Conservation (phyloP, 1,140 invertebrate species). For the Phthorimaea operculella region DNA sequence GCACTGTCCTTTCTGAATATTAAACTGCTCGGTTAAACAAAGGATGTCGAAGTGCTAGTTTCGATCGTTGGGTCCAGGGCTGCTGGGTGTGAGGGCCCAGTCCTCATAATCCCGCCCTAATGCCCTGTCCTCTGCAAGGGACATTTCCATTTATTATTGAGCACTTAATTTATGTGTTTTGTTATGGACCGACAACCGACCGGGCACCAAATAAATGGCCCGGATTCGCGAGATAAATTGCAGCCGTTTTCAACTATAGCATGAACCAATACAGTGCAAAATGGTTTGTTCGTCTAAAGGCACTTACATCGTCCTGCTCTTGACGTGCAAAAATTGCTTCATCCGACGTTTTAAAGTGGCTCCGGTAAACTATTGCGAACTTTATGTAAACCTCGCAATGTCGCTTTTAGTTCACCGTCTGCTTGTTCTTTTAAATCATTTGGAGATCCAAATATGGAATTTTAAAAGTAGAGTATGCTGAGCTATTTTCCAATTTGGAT, state of each 20-base stretch:
- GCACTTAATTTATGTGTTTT: slow-evolving; percentile 69
- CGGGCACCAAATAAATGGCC: slow-evolving; percentile 15
- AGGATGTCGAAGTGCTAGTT: slow-evolving; percentile 18
- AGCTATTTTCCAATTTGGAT: slow-evolving; percentile 11
- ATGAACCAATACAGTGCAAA: not conserved
- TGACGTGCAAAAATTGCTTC: slow-evolving; percentile 31
- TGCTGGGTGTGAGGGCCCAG: slow-evolving; percentile 35
- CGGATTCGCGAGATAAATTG: slow-evolving; percentile 3
- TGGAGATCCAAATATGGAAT: slow-evolving; percentile 30
- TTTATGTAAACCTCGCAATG: slow-evolving; percentile 10
- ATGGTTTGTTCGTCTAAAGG: not conserved
- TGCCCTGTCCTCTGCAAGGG: slow-evolving; percentile 67
- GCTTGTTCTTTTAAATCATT: slow-evolving; percentile 32
- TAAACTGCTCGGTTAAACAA: slow-evolving; percentile 11
- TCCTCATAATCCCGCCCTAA: slow-evolving; percentile 66
- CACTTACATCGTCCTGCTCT: slow-evolving; percentile 10
- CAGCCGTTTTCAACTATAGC: slow-evolving; percentile 15
- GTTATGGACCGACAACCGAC: slow-evolving; percentile 62
- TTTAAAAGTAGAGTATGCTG: slow-evolving; percentile 33
- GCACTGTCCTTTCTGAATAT: not conserved
- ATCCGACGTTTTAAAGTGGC: slow-evolving; percentile 44
- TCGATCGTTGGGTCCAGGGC: slow-evolving; percentile 24
- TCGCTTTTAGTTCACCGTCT: slow-evolving; percentile 17
- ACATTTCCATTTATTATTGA: slow-evolving; percentile 69
- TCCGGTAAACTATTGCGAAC: slow-evolving; percentile 20